Percentiles rank a stretch among this genome's conserved stretches.
Conservation (phyloP, 1,140 invertebrate genomes). For the Drosophila bifasciata region DNA sequence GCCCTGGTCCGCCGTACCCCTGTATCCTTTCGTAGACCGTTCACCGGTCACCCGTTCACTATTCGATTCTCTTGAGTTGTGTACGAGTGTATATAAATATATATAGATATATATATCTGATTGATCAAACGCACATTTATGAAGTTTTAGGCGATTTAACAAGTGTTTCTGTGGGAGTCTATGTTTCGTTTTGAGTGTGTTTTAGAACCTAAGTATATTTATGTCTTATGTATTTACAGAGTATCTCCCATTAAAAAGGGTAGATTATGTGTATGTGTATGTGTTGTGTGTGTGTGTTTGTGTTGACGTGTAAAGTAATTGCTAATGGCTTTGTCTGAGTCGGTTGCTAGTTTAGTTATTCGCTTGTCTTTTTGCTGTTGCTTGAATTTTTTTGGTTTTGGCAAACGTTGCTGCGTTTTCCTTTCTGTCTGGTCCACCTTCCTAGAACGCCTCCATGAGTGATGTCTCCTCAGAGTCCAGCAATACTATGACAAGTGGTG, state of each 20-base stretch:
- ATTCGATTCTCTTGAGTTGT: not conserved
- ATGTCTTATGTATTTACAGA: constrained; percentile 36
- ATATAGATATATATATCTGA: not conserved
- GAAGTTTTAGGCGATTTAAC: not conserved
- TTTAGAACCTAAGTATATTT: constrained; percentile 53
- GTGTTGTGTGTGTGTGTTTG: not conserved
- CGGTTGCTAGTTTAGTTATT: too few relatives aligned
- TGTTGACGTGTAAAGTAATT: too few relatives aligned
- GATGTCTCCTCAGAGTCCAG: too few relatives aligned
- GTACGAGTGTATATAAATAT: not conserved
- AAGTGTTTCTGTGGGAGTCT: constrained; percentile 4
- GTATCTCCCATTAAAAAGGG: constrained; percentile 8
- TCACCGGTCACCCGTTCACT: not conserved
- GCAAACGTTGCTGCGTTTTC: too few relatives aligned
- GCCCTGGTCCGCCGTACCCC: not conserved
- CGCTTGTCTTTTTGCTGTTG: too few relatives aligned
- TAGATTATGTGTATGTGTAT: constrained; percentile 23
- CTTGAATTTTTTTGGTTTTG: too few relatives aligned
- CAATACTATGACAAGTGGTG: too few relatives aligned
- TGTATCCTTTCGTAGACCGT: not conserved
- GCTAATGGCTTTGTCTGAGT: too few relatives aligned
- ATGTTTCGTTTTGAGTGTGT: constrained; percentile 29
- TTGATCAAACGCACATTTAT: constrained; percentile 51
- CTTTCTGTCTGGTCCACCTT: too few relatives aligned
- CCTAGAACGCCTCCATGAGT: too few relatives aligned